Evolutionary conservation across 2,888 invertebrate genomes (phyloP), one percentile per base, ranked within the genome.

Genomic region (Endotricha flammealis): DNA sequence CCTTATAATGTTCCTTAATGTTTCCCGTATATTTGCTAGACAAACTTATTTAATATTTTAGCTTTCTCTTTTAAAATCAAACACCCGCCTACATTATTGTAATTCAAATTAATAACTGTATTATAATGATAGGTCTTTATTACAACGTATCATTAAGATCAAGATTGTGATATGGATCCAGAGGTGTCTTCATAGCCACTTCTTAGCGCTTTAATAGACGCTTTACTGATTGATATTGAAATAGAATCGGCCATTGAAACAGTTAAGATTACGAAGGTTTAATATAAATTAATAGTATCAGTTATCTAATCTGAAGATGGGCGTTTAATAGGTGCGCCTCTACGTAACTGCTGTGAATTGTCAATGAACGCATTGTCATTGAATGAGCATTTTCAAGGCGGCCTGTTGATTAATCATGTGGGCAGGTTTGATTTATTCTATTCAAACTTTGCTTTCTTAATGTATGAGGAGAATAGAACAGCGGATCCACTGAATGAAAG

Each of bases 281-380:
- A 37, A 36, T 39, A 39, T 36, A 41, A 39, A 41, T 39, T 28
- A 32, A 33, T 33, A 25, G 12, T n/a, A 17, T 2, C n/a, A 8
- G 16, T 47, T 48, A 55, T 55, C 54, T 50, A 46, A 51, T 54
- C 51, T 44, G 25, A 25, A 16, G 16, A 14, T 17, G 16, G 32
- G 32, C 16, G 14, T 32, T 16, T 45, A 2, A 13, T 33, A 25
- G 53, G 55, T 53, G 54, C 46, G 20, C 20, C 20, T 23, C 25
- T 16, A 11, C 17, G 9, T 22, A 12, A 17, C 45, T 12, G 13
- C 60, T 55, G 53, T 41, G 32, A 43, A 48, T 60, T 56, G 57
- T 67, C 66, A 72, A 70, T 72, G 64, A 64, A 62, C 57, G 46
- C 44, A 31, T 48, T 60, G 37, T 56, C 56, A 56, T 57, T 67